Conservation (phyloP, 1,140 invertebrate genomes). For the Euglossa dilemma region DNA sequence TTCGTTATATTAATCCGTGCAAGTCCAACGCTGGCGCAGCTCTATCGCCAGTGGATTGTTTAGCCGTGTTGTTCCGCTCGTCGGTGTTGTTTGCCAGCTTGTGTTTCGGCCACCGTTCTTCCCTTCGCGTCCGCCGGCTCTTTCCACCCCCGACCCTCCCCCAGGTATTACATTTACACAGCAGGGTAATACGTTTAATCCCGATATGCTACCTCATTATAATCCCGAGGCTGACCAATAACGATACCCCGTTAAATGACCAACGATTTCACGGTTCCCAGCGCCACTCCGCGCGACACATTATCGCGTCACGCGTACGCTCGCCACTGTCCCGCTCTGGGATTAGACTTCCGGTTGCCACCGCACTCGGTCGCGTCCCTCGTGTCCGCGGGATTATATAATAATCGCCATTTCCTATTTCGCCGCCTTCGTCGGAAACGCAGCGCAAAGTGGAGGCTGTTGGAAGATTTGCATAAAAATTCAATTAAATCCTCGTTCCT, state of each 20-base stretch:
- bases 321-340: slow-evolving; percentile 12
- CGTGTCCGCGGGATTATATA: slow-evolving; percentile 27
- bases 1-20: slow-evolving; percentile 58
- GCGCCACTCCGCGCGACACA: slow-evolving; percentile 2
- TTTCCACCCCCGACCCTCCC: neutral
- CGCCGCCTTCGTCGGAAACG: neutral
- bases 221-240: slow-evolving; percentile 59
- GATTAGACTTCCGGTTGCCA: slow-evolving; percentile 47
- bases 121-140: neutral
- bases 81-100: slow-evolving; percentile 41
- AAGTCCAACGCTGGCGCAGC: slow-evolving; percentile 30
- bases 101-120: slow-evolving; percentile 42
- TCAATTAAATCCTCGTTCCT: neutral
- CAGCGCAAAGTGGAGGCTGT: neutral
- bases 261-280: slow-evolving; percentile 36
- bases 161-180: slow-evolving; percentile 27
- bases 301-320: neutral
- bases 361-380: neutral
- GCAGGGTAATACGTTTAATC: slow-evolving; percentile 51
- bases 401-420: slow-evolving; percentile 26
- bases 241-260: slow-evolving; percentile 59
- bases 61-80: slow-evolving; percentile 51
- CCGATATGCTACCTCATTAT: slow-evolving; percentile 58
- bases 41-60: slow-evolving; percentile 56
- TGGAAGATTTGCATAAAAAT: neutral